Evolutionary conservation across 2,797 vertebrate species (phyloP), one percentile per base, ranked within the genome.

Genomic region (Simalia tracyae): DNA sequence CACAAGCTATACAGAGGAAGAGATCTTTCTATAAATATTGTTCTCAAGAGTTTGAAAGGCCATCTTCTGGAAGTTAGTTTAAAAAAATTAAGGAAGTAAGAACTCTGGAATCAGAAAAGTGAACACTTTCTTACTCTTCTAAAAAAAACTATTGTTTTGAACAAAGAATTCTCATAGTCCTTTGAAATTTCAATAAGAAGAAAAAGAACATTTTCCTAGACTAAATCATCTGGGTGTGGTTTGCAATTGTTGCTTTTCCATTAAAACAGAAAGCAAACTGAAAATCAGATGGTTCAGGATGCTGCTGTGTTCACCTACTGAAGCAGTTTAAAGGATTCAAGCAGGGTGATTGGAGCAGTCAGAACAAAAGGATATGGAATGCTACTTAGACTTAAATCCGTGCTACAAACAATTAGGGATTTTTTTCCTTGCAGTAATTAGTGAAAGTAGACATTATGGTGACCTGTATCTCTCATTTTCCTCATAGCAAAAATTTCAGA

Each of bases 171-270:
- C 11, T 42, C 14, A 9, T 36, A 10, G 24, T 76, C n/a, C 46
- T 56, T 59, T 63, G 46, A 28, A 26, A 7, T 61, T 56, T 59
- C 31, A 92, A 84, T 57, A 88, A 87, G n/a, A n/a, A 87, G 46
- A 89, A 42, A 84, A 22, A 46, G n/a, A 22, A 63, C 36, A 22
- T 72, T 59, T 90, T 46, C 17, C 14, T n/a, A 92, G 46, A 64
- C 61, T 24, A 64, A 63, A 76, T 92, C 46, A 3, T 84, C 4
- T 60, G 24, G 63, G n/a, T 91, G 90, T 0, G 8, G 50, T 91
- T 68, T 95, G 46, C 36, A 92, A 88, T 63, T 87, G 19, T 28
- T 93, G 19, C 86, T 94, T 92, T 46, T 85, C 86, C 12, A 81
- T 91, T 64, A 1, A 36, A 90, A 89, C 4, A 28, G 31, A 59